These are phyloP conservation scores for Antechinus flavipes DNA, from an alignment of 2,113 vertebrate species.

Conservation along the genomic window DNA sequence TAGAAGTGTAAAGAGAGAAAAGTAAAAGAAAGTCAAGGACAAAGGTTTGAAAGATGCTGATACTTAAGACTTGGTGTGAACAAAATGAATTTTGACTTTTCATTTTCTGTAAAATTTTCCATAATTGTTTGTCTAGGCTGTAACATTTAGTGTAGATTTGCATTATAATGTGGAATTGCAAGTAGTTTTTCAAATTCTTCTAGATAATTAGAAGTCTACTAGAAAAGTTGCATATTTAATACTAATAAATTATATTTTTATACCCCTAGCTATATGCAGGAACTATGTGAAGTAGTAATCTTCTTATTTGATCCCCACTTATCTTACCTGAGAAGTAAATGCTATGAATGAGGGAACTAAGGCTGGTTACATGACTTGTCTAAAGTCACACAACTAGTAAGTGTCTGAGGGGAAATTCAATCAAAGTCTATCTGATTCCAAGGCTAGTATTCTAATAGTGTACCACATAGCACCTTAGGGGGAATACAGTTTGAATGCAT, in stretches of 20 bases:
- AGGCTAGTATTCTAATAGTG: neutral
- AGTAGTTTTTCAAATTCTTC: neutral
- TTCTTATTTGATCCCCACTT: neutral
- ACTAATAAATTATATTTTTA: too few species aligned
- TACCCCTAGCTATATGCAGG: too few species aligned
- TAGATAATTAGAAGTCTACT: neutral
- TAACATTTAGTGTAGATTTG: neutral
- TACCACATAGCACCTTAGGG: neutral
- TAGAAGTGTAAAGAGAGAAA: too few species aligned
- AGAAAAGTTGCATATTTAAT: neutral
- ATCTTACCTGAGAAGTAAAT: neutral
- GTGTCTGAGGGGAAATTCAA: neutral
- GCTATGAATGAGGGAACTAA: neutral
- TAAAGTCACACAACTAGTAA: neutral
- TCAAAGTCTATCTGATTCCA: neutral
- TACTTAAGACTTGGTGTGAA: neutral
- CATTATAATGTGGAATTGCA: neutral
- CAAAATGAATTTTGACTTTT: neutral
- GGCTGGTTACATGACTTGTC: neutral
- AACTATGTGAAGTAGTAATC: neutral
- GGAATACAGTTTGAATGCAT: neutral
- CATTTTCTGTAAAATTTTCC: neutral
- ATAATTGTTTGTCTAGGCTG: neutral
- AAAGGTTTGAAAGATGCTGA: neutral
- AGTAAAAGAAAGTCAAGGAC: neutral